Conservation (phyloP, 92 coral and sea anemone genomes). For the Meandrina meandrites region DNA sequence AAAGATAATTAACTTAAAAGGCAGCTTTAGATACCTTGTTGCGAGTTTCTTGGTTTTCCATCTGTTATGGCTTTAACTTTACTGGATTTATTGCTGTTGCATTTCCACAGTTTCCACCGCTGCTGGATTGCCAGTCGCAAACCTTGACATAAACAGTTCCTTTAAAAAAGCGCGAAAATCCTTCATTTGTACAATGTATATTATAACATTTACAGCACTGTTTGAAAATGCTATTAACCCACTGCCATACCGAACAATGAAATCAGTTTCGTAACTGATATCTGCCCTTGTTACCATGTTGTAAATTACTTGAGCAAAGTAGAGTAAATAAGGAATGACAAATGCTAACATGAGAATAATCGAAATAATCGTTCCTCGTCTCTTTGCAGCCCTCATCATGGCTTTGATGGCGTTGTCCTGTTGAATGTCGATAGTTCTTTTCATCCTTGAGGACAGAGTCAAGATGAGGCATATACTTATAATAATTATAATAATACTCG, state of each 20-base stretch:
- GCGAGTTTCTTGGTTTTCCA: too few species aligned
- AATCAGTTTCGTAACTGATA: not conserved
- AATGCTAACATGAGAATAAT: not conserved
- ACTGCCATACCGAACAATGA: not conserved
- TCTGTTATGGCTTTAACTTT: too few species aligned
- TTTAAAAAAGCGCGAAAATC: constrained; percentile 3
- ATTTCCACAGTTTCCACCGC: too few species aligned
- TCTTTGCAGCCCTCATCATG: not conserved
- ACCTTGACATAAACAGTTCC: not conserved
- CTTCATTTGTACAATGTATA: not conserved
- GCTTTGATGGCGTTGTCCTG: not conserved
- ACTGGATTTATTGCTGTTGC: too few species aligned
- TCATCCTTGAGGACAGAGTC: not conserved
- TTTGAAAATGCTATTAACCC: too few species aligned
- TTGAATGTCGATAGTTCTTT: not conserved
- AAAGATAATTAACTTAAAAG: too few species aligned
- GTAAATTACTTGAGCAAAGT: not conserved
- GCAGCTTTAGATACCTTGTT: too few species aligned
- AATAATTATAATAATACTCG: not conserved
- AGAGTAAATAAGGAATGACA: not conserved
- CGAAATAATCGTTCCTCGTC: not conserved
- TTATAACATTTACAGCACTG: too few species aligned
- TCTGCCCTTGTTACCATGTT: too few species aligned
- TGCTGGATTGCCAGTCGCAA: too few species aligned
- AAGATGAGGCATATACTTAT: not conserved